phyloP scores from a whole-genome alignment of 2,888 invertebrate genomes.

The Megaustenia siamemsis region DNA sequence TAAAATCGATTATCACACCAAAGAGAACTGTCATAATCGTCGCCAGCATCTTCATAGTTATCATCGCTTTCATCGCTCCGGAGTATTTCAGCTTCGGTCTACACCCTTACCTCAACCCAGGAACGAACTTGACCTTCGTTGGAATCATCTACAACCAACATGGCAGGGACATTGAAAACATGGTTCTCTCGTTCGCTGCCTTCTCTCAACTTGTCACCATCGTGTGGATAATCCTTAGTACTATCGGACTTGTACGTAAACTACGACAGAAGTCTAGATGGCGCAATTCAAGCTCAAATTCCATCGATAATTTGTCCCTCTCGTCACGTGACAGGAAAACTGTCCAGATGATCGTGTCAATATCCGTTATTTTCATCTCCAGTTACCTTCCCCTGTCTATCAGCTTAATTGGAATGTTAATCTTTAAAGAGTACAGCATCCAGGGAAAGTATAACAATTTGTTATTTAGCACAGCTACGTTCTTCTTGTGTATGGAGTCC shows the following conservation, averaged over 20 bases:
- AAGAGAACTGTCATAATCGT: conserved; percentile 1
- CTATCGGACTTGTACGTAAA: neutral
- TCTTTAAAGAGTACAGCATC: conserved; percentile 1
- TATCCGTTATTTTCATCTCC: conserved; percentile 36
- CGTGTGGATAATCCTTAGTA: neutral
- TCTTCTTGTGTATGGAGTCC: conserved; percentile 9
- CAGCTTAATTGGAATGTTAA: neutral
- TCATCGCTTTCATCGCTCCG: neutral
- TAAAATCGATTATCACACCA: conserved; percentile 25
- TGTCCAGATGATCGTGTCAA: conserved; percentile 24
- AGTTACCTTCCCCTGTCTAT: conserved; percentile 15
- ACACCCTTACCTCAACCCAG: neutral
- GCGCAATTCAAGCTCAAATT: neutral
- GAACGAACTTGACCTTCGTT: neutral
- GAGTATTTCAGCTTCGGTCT: conserved; percentile 2
- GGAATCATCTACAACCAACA: neutral
- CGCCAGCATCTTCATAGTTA: neutral
- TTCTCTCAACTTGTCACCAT: neutral
- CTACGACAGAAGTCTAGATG: conserved; percentile 7
- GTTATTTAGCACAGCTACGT: neutral
- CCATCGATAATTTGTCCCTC: neutral
- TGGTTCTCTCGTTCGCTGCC: neutral
- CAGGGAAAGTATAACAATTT: conserved; percentile 17
- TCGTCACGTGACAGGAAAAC: conserved; percentile 4
- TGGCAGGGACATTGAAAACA: conserved; percentile 1